A percentile compares a stretch with the other conserved stretches of the same genome.
phyloP scores from a whole-genome alignment of 1,140 invertebrate species.

The Caenorhabditis briggsae region DNA sequence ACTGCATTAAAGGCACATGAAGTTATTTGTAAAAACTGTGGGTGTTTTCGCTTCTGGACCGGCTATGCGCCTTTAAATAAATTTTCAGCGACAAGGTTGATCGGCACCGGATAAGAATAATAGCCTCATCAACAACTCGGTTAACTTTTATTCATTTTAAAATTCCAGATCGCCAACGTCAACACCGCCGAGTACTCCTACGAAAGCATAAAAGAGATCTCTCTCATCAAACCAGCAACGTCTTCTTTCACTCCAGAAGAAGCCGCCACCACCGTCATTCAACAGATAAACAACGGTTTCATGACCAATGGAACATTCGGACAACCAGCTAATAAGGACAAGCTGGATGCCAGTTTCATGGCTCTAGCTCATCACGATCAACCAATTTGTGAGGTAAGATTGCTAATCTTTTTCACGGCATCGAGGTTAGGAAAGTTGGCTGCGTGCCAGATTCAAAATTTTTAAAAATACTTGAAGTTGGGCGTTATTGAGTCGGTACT shows the following conservation, averaged over 20 bases:
- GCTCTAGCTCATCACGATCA: conserved; percentile 14
- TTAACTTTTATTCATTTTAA: too few relatives aligned
- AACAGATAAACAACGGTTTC: conserved; percentile 33
- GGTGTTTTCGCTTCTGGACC: too few relatives aligned
- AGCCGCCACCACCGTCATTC: not conserved
- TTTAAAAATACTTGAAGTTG: too few relatives aligned
- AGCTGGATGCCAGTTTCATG: conserved; percentile 2
- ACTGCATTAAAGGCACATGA: too few relatives aligned
- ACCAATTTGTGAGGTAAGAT: conserved; percentile 32
- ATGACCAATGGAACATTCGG: conserved; percentile 44
- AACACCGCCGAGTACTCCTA: not conserved
- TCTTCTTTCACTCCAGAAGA: conserved; percentile 32
- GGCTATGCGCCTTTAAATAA: too few relatives aligned
- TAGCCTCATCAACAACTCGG: too few relatives aligned
- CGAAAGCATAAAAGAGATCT: conserved; percentile 6
- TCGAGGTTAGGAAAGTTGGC: too few relatives aligned
- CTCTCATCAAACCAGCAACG: not conserved
- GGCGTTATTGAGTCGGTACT: too few relatives aligned
- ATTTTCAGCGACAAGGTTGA: too few relatives aligned
- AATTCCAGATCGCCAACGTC: not conserved
- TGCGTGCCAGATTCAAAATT: not conserved
- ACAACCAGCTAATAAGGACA: conserved; percentile 19
- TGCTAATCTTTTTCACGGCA: too few relatives aligned
- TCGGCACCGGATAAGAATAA: too few relatives aligned
- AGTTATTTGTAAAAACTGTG: too few relatives aligned